Evolutionary conservation across 2,888 invertebrate genomes (phyloP), one percentile per base, ranked within the genome.

Genomic region (Apamea crenata): DNA sequence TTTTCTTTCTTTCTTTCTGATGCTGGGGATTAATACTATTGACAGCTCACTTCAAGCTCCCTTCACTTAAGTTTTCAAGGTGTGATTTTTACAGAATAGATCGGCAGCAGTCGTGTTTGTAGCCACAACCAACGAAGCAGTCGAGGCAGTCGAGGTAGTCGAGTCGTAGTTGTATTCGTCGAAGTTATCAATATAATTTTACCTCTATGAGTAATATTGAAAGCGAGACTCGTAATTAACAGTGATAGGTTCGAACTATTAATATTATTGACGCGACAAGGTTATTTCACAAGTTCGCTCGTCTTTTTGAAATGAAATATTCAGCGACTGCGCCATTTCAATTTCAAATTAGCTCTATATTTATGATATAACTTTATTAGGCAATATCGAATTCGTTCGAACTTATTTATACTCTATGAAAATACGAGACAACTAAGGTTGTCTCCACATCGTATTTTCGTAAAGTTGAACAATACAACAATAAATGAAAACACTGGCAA

Each of bases 301-400:
- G 77, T 25, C 32, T 40, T 74, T 66, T 61, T 67, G 59, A n/a
- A n/a, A 70, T 74, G 0, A 81, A 66, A 66, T 66, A 59, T 80
- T 71, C 36, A 77, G 66, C 29, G 14, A 78, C 14, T 25, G n/a
- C 21, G 7, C n/a, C 21, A 47, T 14, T 78, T 40, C 21, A 50
- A 40, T 47, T 40, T 29, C 6, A 29, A 74, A 47, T 66, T 76
- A 66, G 3, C 12, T 66, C 12, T 29, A 32, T 53, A 21, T 72
- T 71, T 14, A 77, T 36, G 5, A 16, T 36, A 21, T 65, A 65
- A 36, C 21, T 1, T 29, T 18, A 44, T 5, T 25, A 44, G 14
- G 44, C 5, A 40, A 32, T 47, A 2, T 71, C 18, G 3, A 8
- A 32, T 56, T 66, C 21, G n/a, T 66, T 77, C 16, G 7, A 56